phyloP scores from a whole-genome alignment of 2,888 invertebrate genomes.

The Cyclophora punctaria region DNA sequence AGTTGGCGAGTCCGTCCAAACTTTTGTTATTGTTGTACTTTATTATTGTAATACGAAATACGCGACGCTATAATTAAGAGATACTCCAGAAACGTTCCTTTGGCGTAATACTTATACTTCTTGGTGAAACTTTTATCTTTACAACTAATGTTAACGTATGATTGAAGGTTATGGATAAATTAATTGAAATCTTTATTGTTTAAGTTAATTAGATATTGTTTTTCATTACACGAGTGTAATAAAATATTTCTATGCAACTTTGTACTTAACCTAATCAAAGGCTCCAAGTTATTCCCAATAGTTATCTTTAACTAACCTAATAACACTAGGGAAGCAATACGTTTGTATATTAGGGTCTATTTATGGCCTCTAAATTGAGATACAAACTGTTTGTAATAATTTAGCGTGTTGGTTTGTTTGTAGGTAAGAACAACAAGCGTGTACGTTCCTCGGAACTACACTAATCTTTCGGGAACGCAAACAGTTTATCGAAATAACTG shows the following conservation, averaged over 20 bases:
- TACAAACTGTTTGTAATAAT: constrained; percentile 9
- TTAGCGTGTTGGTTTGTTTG: constrained; percentile 18
- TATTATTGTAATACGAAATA: constrained; percentile 74
- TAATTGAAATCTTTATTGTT: background rate
- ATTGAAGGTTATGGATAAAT: background rate
- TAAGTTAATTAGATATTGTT: no score
- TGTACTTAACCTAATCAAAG: no score
- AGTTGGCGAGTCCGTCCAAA: constrained; percentile 62
- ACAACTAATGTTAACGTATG: constrained; percentile 46
- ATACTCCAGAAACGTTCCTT: constrained; percentile 58
- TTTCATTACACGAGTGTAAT: no score
- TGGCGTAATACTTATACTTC: constrained; percentile 65
- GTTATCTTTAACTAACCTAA: no score
- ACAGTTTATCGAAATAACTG: constrained; percentile 52
- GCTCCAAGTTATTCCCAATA: no score
- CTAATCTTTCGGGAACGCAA: constrained; percentile 40
- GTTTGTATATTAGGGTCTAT: background rate
- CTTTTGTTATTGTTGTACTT: constrained; percentile 73
- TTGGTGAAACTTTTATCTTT: constrained; percentile 61
- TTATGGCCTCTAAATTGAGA: constrained; percentile 10
- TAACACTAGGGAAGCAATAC: no score
- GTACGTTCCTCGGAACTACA: constrained; percentile 26
- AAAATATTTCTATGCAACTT: no score
- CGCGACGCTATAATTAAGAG: constrained; percentile 70
- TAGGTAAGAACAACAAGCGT: constrained; percentile 29